Conservation (phyloP, 2,113 vertebrate species). For the Cyanocitta stelleri region DNA sequence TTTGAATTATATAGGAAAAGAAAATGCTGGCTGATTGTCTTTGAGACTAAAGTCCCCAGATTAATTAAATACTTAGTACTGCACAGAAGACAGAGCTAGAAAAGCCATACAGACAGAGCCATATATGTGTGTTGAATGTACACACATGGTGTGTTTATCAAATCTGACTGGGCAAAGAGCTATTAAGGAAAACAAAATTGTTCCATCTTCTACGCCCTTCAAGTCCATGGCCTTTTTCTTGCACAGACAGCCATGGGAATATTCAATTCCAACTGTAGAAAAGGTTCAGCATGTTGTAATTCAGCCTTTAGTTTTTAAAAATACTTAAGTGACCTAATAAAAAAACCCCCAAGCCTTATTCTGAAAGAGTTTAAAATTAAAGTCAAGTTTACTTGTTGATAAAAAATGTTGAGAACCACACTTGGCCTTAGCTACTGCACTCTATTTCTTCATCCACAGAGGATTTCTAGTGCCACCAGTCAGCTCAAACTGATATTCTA, state of each 20-base stretch:
- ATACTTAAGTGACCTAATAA: background rate
- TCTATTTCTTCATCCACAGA: background rate
- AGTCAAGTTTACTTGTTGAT: background rate
- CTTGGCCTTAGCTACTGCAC: background rate
- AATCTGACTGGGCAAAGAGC: background rate
- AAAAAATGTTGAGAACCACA: background rate
- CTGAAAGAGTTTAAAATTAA: constrained; percentile 24
- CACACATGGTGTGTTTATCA: background rate
- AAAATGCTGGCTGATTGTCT: background rate
- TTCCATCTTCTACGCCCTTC: background rate
- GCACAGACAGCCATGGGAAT: background rate
- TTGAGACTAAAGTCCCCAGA: background rate
- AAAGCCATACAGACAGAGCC: background rate
- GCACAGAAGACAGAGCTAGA: background rate
- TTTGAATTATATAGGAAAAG: background rate
- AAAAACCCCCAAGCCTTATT: background rate
- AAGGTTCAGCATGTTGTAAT: background rate
- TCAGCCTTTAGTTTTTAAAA: constrained; percentile 8
- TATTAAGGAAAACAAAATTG: background rate
- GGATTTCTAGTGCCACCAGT: background rate
- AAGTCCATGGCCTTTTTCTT: background rate
- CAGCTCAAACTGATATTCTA: background rate
- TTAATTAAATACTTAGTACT: background rate
- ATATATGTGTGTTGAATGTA: background rate
- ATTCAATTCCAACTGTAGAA: background rate